Percentiles rank a stretch among this genome's conserved stretches.
Evolutionary conservation across 2,888 invertebrate species (phyloP).

Genomic region (Gastracanthus pulcherrimus): DNA sequence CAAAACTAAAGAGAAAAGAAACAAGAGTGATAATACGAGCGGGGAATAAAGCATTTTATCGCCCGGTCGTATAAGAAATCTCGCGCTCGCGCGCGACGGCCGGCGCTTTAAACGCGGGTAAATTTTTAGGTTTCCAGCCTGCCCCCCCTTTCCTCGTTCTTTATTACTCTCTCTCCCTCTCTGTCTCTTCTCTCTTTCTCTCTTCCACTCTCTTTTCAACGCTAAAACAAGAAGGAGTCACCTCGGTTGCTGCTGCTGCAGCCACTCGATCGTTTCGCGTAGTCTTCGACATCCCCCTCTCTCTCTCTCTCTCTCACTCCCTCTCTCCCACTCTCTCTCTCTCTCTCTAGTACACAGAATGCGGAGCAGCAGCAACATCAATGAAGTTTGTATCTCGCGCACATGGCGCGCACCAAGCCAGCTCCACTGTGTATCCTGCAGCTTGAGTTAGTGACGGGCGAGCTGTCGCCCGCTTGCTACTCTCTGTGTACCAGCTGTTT

Average conservation of each 20-base stretch:
- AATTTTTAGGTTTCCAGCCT: constrained; percentile 37
- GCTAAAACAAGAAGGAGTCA: too few relatives aligned
- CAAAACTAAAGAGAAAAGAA: too few relatives aligned
- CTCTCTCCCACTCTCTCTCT: constrained; percentile 12
- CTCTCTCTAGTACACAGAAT: background rate
- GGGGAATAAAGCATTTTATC: constrained; percentile 44
- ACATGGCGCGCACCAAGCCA: constrained; percentile 69
- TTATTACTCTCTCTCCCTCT: constrained; percentile 24
- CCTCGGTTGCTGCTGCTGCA: too few relatives aligned
- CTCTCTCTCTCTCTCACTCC: too few relatives aligned
- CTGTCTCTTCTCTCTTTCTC: too few relatives aligned
- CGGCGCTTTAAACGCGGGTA: constrained; percentile 2
- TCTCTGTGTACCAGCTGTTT: constrained; percentile 73
- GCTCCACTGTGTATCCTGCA: constrained; percentile 62
- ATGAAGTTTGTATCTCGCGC: constrained; percentile 77
- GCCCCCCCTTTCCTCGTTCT: constrained; percentile 23
- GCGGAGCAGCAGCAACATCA: constrained; percentile 70
- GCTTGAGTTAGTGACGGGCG: constrained; percentile 76
- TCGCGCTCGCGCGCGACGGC: too few relatives aligned
- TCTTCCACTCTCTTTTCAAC: too few relatives aligned
- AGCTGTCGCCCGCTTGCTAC: constrained; percentile 75
- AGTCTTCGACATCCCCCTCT: too few relatives aligned
- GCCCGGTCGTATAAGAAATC: constrained; percentile 40
- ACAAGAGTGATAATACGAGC: constrained; percentile 3
- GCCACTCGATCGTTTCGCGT: constrained; percentile 30